Evolutionary conservation across 2,888 invertebrate genomes (phyloP).

Genomic region (Agrochola lychnidis): DNA sequence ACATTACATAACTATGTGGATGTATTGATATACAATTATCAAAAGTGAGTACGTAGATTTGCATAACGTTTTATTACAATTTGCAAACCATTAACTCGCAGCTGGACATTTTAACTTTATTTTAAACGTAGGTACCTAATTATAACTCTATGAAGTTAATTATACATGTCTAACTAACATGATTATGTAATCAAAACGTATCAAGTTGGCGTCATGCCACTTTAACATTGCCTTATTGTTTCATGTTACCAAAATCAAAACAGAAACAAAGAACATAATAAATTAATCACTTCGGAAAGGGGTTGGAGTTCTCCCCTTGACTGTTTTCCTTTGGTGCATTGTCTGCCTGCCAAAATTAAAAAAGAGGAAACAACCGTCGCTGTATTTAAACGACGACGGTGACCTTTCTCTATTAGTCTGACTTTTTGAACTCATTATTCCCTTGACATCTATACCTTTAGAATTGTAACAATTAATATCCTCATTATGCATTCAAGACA

Average conservation of each 20-base stretch:
- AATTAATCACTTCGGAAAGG: slow-evolving; percentile 89
- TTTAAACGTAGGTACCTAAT: not conserved
- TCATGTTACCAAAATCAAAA: slow-evolving; percentile 83
- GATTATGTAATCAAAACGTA: not conserved
- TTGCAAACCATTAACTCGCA: not conserved
- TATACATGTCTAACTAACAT: not conserved
- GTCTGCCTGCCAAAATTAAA: slow-evolving; percentile 89
- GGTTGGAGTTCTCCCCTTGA: slow-evolving; percentile 85
- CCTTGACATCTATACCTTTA: slow-evolving; percentile 32
- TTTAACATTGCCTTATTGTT: slow-evolving; percentile 66
- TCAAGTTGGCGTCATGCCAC: slow-evolving; percentile 19
- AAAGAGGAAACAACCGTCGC: slow-evolving; percentile 85
- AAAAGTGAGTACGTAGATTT: not conserved
- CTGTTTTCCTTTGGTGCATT: slow-evolving; percentile 89
- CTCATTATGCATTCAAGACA: not conserved
- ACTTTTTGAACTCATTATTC: slow-evolving; percentile 63
- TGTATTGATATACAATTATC: slow-evolving; percentile 1
- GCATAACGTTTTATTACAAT: not conserved
- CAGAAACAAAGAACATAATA: slow-evolving; percentile 89
- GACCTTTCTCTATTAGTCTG: slow-evolving; percentile 76
- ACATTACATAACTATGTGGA: slow-evolving; percentile 28
- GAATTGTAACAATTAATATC: slow-evolving; percentile 11
- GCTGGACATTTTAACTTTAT: not conserved
- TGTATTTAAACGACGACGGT: slow-evolving; percentile 80
- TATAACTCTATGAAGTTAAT: not conserved